Conservation (phyloP, 2,888 invertebrate species). For the Stictocephala bisonia region DNA sequence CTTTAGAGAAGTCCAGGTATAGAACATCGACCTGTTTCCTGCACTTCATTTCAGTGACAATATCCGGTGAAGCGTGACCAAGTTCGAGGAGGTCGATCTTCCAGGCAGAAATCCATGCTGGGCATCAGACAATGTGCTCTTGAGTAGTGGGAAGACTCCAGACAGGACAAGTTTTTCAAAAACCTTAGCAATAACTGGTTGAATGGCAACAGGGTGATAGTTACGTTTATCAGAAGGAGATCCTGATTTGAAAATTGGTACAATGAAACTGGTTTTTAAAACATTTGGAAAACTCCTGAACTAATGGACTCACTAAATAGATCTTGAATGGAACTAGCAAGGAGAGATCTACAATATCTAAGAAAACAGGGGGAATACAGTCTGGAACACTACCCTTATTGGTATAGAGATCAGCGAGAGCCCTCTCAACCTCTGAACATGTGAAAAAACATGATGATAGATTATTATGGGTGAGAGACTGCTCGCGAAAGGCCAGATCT, state of each 20-base stretch:
- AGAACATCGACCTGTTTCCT: constrained; percentile 3
- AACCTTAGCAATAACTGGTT: not conserved
- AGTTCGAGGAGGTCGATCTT: not conserved
- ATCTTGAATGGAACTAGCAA: not conserved
- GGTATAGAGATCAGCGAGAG: not conserved
- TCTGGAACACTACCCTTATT: not conserved
- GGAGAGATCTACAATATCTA: not conserved
- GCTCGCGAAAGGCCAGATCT: too few relatives aligned
- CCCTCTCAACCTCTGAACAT: not conserved
- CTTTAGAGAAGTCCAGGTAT: constrained; percentile 11
- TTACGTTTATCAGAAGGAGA: not conserved
- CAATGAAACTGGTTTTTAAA: not conserved
- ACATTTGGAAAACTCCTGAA: not conserved
- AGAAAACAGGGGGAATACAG: not conserved
- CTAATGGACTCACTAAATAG: not conserved
- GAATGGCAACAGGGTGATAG: not conserved
- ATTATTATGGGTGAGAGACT: not conserved
- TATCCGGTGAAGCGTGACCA: not conserved
- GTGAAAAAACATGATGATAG: not conserved
- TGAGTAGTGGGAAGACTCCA: not conserved
- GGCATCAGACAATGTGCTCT: not conserved
- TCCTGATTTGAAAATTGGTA: not conserved
- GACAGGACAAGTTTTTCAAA: not conserved
- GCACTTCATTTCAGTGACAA: not conserved
- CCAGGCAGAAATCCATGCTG: constrained; percentile 4